Conservation (phyloP, 2,113 vertebrate genomes). For the Nannospalax galili region DNA sequence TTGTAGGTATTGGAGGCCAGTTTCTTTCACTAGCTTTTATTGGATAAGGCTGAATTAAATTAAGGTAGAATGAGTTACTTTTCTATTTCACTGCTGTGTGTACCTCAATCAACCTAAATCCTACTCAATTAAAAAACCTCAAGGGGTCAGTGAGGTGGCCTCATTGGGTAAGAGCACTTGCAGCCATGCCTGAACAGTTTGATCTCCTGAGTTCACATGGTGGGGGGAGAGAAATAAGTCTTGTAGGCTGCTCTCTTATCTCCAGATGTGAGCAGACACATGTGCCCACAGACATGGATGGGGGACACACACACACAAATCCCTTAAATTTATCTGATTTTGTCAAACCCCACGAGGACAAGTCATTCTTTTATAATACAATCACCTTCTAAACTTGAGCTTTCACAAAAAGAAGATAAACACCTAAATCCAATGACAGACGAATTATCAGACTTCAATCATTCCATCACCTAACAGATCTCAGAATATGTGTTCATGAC, state of each 20-base stretch:
- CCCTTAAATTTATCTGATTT: neutral
- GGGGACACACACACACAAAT: neutral
- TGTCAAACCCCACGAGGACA: neutral
- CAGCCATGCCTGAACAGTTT: neutral
- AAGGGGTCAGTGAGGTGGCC: too few species aligned
- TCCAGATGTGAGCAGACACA: neutral
- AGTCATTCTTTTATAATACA: neutral
- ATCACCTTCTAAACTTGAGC: neutral
- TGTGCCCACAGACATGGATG: neutral
- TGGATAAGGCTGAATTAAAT: constrained; percentile 12
- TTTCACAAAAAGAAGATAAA: neutral
- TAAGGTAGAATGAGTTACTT: constrained; percentile 1
- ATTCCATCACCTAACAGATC: neutral
- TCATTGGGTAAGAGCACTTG: neutral
- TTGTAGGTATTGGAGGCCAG: neutral
- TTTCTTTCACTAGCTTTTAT: neutral
- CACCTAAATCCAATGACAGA: neutral
- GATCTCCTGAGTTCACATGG: neutral
- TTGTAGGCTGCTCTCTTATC: neutral
- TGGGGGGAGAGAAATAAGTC: neutral
- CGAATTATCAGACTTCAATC: neutral
- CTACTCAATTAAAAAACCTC: constrained; percentile 28
- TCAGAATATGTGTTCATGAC: neutral
- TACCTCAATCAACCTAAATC: constrained; percentile 26
- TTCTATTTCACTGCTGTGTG: neutral